These are phyloP conservation scores for Lasioglossum oenotherae DNA, from an alignment of 2,888 invertebrate genomes.

Conservation along the genomic window DNA sequence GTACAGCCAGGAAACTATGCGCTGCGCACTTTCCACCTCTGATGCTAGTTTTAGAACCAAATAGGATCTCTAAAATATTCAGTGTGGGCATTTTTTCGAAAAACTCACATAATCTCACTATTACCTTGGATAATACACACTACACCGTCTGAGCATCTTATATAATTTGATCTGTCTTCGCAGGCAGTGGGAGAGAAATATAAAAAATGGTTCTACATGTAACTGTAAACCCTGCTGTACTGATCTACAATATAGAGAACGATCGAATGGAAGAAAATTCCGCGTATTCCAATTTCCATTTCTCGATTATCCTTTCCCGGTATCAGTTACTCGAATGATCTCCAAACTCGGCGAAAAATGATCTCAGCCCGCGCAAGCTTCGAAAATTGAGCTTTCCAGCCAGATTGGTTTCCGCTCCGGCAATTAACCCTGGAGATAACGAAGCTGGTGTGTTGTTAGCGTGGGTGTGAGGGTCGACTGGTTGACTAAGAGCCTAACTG, in stretches of 20 bases:
- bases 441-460: background rate
- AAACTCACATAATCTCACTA: background rate
- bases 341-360: background rate
- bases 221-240: background rate
- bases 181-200: background rate
- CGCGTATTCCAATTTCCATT: background rate
- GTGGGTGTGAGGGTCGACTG: background rate
- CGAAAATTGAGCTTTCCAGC: constrained; percentile 19
- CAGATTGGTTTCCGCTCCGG: constrained; percentile 1
- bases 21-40: background rate
- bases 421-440: constrained; percentile 30
- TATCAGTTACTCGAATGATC: background rate
- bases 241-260: background rate
- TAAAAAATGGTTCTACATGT: background rate
- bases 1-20: background rate
- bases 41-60: background rate
- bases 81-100: background rate
- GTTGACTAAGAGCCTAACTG: background rate
- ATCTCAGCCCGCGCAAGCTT: background rate
- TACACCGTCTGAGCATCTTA: background rate
- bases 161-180: background rate
- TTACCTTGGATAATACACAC: background rate
- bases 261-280: background rate
- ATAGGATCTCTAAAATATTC: background rate
- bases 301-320: background rate